Evolutionary conservation across 1,140 invertebrate species (phyloP).

Genomic region (Paralvinella palmiformis): DNA sequence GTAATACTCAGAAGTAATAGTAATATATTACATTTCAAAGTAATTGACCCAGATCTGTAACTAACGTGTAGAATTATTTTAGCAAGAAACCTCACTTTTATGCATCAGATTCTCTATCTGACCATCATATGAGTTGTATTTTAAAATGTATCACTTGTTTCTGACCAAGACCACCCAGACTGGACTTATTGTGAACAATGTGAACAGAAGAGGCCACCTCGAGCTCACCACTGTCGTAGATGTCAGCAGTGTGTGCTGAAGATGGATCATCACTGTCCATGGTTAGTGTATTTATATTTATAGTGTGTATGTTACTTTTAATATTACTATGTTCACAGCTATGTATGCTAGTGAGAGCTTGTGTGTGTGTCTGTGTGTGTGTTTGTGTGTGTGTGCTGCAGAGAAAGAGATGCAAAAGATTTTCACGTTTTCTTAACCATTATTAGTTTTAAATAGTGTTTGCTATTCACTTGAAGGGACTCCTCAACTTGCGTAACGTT

Average conservation of each 20-base stretch:
- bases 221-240: slow-evolving; percentile 83
- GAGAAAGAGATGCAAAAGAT: background rate
- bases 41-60: too few species aligned
- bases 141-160: too few species aligned
- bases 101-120: too few species aligned
- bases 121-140: too few species aligned
- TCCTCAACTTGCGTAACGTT: too few species aligned
- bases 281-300: slow-evolving; percentile 53
- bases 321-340: background rate
- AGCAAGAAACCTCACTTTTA: too few species aligned
- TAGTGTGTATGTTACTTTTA: background rate
- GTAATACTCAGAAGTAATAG: too few species aligned
- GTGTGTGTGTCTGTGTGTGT: too few species aligned
- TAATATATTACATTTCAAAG: too few species aligned
- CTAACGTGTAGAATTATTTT: too few species aligned
- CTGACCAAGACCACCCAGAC: too few species aligned
- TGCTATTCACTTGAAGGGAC: too few species aligned
- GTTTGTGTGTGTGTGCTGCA: background rate
- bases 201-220: slow-evolving; percentile 74
- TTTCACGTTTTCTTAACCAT: background rate
- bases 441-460: background rate
- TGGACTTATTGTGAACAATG: slow-evolving; percentile 72
- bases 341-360: background rate
- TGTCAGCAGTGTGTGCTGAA: slow-evolving; percentile 77
- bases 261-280: slow-evolving; percentile 90